phyloP scores from a whole-genome alignment of 2,888 invertebrate genomes.

The Hedya salicella region DNA sequence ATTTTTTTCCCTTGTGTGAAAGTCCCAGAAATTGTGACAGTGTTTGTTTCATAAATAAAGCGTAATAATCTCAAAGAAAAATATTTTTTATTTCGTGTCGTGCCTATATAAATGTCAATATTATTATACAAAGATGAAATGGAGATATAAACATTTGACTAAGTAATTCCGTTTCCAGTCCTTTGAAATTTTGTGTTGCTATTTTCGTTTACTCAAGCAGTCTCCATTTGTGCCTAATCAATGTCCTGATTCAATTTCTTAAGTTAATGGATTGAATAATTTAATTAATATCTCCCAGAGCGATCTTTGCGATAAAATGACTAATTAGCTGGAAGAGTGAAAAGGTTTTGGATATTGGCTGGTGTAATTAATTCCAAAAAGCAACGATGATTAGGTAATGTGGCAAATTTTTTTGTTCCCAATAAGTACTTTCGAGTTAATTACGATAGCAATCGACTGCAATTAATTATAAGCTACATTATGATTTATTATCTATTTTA shows the following conservation, averaged over 20 bases:
- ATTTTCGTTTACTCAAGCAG: background rate
- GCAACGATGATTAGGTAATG: background rate
- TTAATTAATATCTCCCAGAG: slow-evolving; percentile 25
- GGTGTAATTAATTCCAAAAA: slow-evolving; percentile 14
- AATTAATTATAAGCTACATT: background rate
- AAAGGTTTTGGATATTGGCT: slow-evolving; percentile 14
- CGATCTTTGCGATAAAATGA: slow-evolving; percentile 27
- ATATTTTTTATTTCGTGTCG: background rate
- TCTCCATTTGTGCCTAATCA: slow-evolving; percentile 16
- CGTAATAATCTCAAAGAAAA: no score
- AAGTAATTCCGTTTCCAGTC: background rate
- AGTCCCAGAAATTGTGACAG: no score
- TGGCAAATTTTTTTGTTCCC: background rate
- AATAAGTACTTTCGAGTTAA: background rate
- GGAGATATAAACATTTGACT: background rate
- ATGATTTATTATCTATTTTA: no score
- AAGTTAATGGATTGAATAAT: slow-evolving; percentile 35
- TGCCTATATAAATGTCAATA: background rate
- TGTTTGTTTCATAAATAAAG: no score
- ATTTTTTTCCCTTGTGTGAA: no score
- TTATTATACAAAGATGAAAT: background rate
- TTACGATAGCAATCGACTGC: background rate
- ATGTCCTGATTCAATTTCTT: slow-evolving; percentile 18
- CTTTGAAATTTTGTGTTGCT: background rate
- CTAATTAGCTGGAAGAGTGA: slow-evolving; percentile 16